Evolutionary conservation across 1,140 invertebrate genomes (phyloP), one percentile per base, ranked within the genome.

Genomic region (Drosophila elegans): DNA sequence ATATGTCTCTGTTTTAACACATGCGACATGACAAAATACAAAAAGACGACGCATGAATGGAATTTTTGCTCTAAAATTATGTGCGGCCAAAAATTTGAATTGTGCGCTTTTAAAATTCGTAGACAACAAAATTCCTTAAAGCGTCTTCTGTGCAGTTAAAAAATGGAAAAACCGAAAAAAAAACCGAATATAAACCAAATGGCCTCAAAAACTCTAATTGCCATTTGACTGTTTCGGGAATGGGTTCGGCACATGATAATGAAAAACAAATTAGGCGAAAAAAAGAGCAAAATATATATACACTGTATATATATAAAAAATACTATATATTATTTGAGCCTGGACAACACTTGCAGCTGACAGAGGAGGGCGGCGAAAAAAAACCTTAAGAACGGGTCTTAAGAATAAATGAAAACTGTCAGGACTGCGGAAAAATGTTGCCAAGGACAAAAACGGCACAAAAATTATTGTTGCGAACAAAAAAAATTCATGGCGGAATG

Each of bases 121-220:
- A 39, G 9, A 16, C 34, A 16, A n/a, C 39, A 42, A 39, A 78
- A 54, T 63, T 80, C 13, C 25, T 55, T 54, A 44, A 44, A 66
- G 80, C 64, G 80, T 56, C 55, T 76, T 82, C 52, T 44, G 80
- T 83, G 79, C 79, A 83, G 32, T 64, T 52, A 21, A 45, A 80
- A 72, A 44, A 44, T 12, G 34, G 29, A 44, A 46, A 71, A 62
- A 52, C 25, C 29, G 67, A 62, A 36, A 73, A 57, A 57, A 78
- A 45, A 82, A 64, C 68, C 51, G 56, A 52, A 76, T 59, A 53
- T 52, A 51, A 76, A 36, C 45, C 64, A 77, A 78, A 90, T 91
- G 88, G 85, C 85, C 48, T 91, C 88, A 88, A 90, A 90, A 90
- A 75, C 55, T 89, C 75, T 89, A 89, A 89, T 89, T 89, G 84